phyloP scores from a whole-genome alignment of 2,888 invertebrate genomes.

The Agonopterix alstromeriana region DNA sequence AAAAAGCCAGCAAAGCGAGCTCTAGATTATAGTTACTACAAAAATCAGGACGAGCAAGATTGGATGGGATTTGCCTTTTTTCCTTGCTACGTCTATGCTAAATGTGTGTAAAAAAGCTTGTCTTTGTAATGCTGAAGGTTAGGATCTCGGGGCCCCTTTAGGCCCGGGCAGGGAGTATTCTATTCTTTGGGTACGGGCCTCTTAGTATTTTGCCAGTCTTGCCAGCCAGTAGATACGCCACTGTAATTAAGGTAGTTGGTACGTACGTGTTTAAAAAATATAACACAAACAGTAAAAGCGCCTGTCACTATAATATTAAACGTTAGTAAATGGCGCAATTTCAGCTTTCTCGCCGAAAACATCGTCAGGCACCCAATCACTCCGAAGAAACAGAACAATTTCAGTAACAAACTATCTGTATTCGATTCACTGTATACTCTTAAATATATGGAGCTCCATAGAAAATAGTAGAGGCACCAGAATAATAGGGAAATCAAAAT shows the following conservation, averaged over 20 bases:
- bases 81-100: no score
- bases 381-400: slow-evolving; percentile 31
- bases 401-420: slow-evolving; percentile 22
- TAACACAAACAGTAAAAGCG: slow-evolving; percentile 25
- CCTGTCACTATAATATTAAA: slow-evolving; percentile 41
- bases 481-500: slow-evolving; percentile 28
- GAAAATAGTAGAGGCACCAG: slow-evolving; percentile 46
- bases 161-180: no score
- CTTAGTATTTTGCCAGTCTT: no score
- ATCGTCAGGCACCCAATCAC: slow-evolving; percentile 36
- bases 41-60: no score
- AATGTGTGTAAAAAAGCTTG: no score
- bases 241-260: neutral
- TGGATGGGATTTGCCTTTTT: no score
- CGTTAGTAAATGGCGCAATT: slow-evolving; percentile 35
- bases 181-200: no score
- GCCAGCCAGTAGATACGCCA: no score
- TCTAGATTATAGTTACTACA: no score
- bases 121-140: no score
- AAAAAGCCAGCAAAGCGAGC: no score
- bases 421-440: slow-evolving; percentile 32
- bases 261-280: slow-evolving; percentile 28
- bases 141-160: no score
- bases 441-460: slow-evolving; percentile 49
- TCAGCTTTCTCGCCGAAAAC: slow-evolving; percentile 33